These are phyloP conservation scores for Drosophila eohydei DNA, from an alignment of 2,888 invertebrate genomes.

Conservation along the genomic window DNA sequence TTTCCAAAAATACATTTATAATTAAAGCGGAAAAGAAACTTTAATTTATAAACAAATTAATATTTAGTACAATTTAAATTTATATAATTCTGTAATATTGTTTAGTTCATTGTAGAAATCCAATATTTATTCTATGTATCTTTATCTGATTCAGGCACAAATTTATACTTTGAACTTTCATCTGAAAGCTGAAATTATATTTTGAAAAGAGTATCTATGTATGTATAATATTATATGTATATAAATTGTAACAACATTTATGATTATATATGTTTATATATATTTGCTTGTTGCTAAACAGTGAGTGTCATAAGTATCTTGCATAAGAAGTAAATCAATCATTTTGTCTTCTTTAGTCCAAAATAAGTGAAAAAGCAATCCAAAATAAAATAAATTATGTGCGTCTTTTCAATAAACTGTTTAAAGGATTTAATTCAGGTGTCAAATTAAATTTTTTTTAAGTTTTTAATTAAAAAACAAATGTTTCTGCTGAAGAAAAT, in stretches of 20 bases:
- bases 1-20: constrained; percentile 19
- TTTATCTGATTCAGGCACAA: neutral
- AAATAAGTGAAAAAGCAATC: constrained; percentile 24
- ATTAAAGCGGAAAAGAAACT: neutral
- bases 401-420: constrained; percentile 2
- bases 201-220: constrained; percentile 27
- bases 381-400: constrained; percentile 6
- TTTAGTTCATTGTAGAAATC: no score
- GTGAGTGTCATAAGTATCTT: constrained; percentile 23
- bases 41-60: neutral
- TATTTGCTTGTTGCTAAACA: constrained; percentile 17
- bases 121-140: neutral
- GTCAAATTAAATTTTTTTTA: neutral
- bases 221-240: neutral
- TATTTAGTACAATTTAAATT: neutral
- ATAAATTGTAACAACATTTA: constrained; percentile 49
- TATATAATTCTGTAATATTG: neutral
- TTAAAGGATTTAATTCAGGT: neutral
- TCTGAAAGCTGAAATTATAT: neutral
- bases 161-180: constrained; percentile 13
- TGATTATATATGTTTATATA: constrained; percentile 12
- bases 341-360: constrained; percentile 3
- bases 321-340: constrained; percentile 25
- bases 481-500: no score
- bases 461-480: neutral